Conservation (phyloP, 2,888 invertebrate genomes). For the Orchesella flavescens region DNA sequence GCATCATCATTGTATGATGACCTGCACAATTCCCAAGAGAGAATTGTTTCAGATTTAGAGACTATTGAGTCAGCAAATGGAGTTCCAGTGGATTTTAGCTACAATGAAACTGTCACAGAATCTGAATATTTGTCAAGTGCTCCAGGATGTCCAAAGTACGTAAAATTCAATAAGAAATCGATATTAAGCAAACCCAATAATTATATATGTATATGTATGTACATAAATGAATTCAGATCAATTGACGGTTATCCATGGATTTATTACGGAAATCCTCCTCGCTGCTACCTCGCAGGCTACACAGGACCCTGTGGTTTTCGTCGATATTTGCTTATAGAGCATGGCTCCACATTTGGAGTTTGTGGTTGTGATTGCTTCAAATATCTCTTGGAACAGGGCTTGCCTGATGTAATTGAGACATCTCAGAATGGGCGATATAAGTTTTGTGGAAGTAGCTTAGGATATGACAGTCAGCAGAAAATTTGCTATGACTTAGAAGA, state of each 20-base stretch:
- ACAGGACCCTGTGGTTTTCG: background rate
- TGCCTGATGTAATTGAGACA: too few relatives aligned
- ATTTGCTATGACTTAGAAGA: background rate
- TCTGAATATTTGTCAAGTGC: background rate
- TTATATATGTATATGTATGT: background rate
- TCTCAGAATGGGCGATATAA: background rate
- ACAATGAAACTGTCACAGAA: background rate
- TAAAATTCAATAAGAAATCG: too few relatives aligned
- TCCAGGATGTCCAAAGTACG: slow-evolving; percentile 29
- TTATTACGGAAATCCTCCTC: slow-evolving; percentile 7
- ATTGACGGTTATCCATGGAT: slow-evolving; percentile 13
- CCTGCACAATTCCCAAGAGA: too few relatives aligned
- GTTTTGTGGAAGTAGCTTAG: background rate
- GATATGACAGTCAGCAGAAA: background rate
- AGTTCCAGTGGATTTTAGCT: slow-evolving; percentile 4
- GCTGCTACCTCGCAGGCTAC: background rate
- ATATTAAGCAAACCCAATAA: too few relatives aligned
- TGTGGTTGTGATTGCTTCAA: background rate
- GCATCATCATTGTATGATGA: too few relatives aligned
- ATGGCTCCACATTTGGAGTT: background rate
- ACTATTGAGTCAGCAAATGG: background rate
- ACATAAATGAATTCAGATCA: background rate
- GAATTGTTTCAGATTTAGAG: background rate
- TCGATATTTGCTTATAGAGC: background rate
- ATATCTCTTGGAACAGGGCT: too few relatives aligned